Conservation (phyloP, 1,140 invertebrate genomes). For the Agrypnia vestita region DNA sequence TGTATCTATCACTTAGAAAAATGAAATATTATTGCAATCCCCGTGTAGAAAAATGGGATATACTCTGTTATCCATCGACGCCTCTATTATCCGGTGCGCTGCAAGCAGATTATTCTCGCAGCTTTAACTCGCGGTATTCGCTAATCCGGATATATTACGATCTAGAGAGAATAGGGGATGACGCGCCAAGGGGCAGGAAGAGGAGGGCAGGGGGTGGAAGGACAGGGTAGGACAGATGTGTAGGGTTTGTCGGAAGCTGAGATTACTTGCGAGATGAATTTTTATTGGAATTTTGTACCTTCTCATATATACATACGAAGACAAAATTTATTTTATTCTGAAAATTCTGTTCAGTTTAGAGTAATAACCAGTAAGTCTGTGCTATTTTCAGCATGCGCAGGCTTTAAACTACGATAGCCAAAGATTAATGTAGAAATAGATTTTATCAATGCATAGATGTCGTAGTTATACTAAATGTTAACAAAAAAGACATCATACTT, state of each 20-base stretch:
- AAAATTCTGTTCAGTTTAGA: no score
- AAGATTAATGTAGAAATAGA: no score
- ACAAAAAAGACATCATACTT: no score
- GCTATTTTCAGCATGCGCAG: no score
- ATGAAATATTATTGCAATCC: neutral
- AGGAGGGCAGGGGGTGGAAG: neutral
- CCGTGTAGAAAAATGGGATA: conserved; percentile 1
- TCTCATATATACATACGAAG: no score
- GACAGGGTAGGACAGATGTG: conserved; percentile 23
- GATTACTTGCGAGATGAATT: conserved; percentile 11
- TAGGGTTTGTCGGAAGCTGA: conserved; percentile 1
- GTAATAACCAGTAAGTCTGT: no score
- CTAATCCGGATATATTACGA: conserved; percentile 60
- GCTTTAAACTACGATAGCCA: no score
- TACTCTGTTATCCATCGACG: conserved; percentile 5
- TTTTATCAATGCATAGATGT: no score
- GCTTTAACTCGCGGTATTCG: conserved; percentile 42
- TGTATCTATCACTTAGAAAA: no score
- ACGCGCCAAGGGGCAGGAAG: neutral
- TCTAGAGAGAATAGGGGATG: conserved; percentile 16
- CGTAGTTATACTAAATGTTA: no score
- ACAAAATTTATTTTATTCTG: no score
- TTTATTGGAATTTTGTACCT: neutral
- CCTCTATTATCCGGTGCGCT: conserved; percentile 28
- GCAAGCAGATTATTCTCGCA: conserved; percentile 48